Evolutionary conservation across 2,113 vertebrate genomes (phyloP).

Genomic region (Solea solea): DNA sequence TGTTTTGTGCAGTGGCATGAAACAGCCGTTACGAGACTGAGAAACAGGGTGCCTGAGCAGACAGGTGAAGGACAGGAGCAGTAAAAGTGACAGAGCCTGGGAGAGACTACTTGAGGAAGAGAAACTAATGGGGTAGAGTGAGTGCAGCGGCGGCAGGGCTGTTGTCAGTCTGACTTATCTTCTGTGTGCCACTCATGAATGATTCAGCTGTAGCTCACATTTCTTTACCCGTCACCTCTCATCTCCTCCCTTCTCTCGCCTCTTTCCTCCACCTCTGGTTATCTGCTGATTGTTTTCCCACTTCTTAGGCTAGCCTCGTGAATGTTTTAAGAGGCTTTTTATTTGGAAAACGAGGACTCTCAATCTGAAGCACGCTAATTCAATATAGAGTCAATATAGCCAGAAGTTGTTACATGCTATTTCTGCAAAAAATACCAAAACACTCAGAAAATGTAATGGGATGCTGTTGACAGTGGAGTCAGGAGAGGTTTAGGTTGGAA

Average conservation of each 20-base stretch:
- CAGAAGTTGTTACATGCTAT: constrained; percentile 52
- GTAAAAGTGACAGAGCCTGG: constrained; percentile 64
- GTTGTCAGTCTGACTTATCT: constrained; percentile 81
- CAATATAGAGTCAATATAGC: constrained; percentile 55
- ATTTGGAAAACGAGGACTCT: constrained; percentile 21
- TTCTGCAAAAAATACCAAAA: constrained; percentile 5
- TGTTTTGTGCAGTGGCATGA: constrained; percentile 61
- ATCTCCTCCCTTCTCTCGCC: constrained; percentile 46
- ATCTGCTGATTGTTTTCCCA: constrained; percentile 68
- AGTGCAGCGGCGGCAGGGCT: constrained; percentile 58
- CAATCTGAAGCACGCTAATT: constrained; percentile 59
- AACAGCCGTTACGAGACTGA: constrained; percentile 49
- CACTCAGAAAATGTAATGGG: constrained; percentile 35
- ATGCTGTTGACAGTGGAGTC: constrained; percentile 10
- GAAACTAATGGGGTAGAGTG: constrained; percentile 69
- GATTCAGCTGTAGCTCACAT: constrained; percentile 76
- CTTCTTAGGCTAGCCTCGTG: constrained; percentile 55
- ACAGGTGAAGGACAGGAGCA: constrained; percentile 69
- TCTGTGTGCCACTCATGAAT: constrained; percentile 80
- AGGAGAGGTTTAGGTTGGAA: constrained; percentile 25
- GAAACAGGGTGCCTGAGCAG: constrained; percentile 47
- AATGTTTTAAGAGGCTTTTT: constrained; percentile 68
- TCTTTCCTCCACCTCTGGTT: constrained; percentile 67
- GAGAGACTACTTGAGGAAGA: constrained; percentile 57
- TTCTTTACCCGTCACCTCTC: constrained; percentile 56